Conservation (phyloP, 2,888 invertebrate species). For the Arge pagana region DNA sequence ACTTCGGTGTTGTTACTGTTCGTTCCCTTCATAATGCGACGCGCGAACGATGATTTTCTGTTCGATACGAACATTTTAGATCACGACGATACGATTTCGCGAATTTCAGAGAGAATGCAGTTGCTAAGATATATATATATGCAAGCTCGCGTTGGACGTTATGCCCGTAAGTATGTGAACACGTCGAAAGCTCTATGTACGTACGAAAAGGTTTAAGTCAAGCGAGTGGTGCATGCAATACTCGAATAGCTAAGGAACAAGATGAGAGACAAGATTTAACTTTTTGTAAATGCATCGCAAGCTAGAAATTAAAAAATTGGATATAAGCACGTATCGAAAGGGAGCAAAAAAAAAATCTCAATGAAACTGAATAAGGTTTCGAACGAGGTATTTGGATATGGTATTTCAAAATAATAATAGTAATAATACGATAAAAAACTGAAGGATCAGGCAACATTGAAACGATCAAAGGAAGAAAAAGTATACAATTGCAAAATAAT, state of each 20-base stretch:
- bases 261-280: slow-evolving; percentile 31
- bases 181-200: slow-evolving; percentile 13
- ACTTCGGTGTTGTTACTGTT: no score
- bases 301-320: slow-evolving; percentile 38
- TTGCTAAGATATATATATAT: slow-evolving; percentile 8
- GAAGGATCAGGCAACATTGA: slow-evolving; percentile 65
- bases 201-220: slow-evolving; percentile 8
- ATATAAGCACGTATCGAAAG: slow-evolving; percentile 41
- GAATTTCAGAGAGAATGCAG: no score
- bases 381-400: slow-evolving; percentile 41
- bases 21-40: no score
- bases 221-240: slow-evolving; percentile 8
- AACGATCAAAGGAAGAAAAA: slow-evolving; percentile 61
- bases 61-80: no score
- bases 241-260: slow-evolving; percentile 6
- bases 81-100: no score
- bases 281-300: slow-evolving; percentile 38
- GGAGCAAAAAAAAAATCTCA: slow-evolving; percentile 26
- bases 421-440: slow-evolving; percentile 61
- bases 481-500: slow-evolving; percentile 47
- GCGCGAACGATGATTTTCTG: no score
- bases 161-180: no score
- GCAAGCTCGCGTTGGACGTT: no score
- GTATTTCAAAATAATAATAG: slow-evolving; percentile 37
- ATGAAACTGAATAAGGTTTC: slow-evolving; percentile 38